Conservation (phyloP, 2,113 vertebrate species). For the Callospermophilus lateralis region DNA sequence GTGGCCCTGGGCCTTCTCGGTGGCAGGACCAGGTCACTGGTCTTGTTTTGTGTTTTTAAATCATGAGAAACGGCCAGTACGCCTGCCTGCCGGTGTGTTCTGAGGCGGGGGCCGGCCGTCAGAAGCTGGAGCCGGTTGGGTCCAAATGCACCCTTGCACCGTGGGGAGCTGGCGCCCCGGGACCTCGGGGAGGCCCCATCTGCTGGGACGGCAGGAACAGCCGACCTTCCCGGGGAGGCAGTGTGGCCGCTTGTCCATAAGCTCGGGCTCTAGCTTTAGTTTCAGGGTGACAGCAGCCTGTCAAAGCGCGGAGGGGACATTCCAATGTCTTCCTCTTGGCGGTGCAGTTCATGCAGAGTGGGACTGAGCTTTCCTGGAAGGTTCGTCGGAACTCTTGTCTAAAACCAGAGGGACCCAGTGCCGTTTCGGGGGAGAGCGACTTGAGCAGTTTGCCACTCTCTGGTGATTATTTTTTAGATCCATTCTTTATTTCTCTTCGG, state of each 20-base stretch:
- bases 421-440: neutral
- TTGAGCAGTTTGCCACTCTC: neutral
- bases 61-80: neutral
- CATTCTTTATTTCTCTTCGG: neutral
- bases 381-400: neutral
- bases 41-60: neutral
- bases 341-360: neutral
- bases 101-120: neutral
- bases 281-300: neutral
- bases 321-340: neutral
- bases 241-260: neutral
- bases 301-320: neutral
- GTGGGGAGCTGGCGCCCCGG: neutral
- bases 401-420: neutral
- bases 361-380: neutral
- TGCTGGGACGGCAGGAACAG: neutral
- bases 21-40: neutral
- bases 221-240: rapidly evolving
- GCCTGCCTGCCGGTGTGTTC: neutral
- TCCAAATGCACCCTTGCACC: neutral
- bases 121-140: rapidly evolving
- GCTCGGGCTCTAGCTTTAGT: neutral
- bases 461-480: neutral
- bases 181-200: neutral
- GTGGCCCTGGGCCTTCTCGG: neutral